Base-by-base conservation (phyloP, 2,888 invertebrate genomes). In the Coronaproctus castanopsis region DNA sequence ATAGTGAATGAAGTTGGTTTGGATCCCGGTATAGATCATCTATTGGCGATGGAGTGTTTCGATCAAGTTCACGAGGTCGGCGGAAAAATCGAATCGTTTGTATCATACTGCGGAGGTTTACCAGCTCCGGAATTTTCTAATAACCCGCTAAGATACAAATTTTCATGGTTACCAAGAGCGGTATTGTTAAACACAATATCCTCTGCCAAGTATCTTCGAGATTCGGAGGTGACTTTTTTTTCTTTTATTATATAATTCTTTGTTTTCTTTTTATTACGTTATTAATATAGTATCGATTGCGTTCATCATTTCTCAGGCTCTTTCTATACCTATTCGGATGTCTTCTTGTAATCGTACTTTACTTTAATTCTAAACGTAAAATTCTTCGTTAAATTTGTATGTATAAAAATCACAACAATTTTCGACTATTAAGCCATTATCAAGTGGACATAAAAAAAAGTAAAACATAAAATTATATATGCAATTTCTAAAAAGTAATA, bases 21-120 rank as follows among this genome's bases (percentile, higher is more conserved):
- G 24, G 98, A 99, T 71, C 98, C 98, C 0, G 98, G 97, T n/a
- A 93, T 95, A 65, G 95, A 96, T 72, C 98, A 98, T 72, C 77
- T 99, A 65, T 73, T 99, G 59, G 98, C 98, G 0, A 79, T 97
- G 73, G 95, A 99, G 70, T 93, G 92, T 70, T 93, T 98, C 67
- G 92, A 97, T 70, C 87, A 93, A 67, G 83, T 90, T 14, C 85
- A 88, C 68, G 82, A 79, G 62, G 82, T 81, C 54, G 97, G 96
- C 2, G 97, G 95, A 52, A 83, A 88, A 69, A 80, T 97, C 14
- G 89, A 87, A 62, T 95, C 95, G 0, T 98, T 96, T 69, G 82
- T 92, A 1, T 96, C 95, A 0, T 99, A 87, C 74, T 98, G 98
- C 68, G 98, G 98, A 64, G 86, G 98, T 61, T 74, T 99, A 23